Percentiles rank a stretch among this genome's conserved stretches.
These are phyloP conservation scores for Cervus canadensis DNA, from an alignment of 2,113 vertebrate genomes.

Conservation along the genomic window DNA sequence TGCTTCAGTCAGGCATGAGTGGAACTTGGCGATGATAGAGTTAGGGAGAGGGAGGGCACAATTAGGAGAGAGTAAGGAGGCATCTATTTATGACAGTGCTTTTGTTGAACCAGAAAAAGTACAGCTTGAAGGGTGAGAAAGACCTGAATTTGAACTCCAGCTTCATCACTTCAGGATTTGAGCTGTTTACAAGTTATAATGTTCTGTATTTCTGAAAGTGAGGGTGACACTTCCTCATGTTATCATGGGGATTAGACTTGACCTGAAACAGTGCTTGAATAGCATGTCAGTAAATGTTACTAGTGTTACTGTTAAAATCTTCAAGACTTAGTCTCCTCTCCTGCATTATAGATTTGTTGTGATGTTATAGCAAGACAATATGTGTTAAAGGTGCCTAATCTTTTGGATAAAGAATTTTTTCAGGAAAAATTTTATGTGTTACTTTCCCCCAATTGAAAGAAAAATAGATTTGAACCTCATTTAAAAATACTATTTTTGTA, in stretches of 20 bases:
- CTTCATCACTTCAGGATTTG: not conserved
- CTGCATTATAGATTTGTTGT: not conserved
- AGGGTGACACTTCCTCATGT: not conserved
- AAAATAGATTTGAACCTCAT: not conserved
- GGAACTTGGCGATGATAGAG: not conserved
- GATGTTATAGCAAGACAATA: not conserved
- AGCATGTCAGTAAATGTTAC: not conserved
- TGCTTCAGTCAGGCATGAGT: not conserved
- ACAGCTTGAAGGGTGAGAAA: not conserved
- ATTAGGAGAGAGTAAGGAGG: not conserved
- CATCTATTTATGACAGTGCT: not conserved
- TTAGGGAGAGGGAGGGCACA: not conserved
- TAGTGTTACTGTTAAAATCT: not conserved
- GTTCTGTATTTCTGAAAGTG: not conserved
- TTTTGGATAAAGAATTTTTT: not conserved
- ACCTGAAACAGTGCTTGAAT: not conserved
- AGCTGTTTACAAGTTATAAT: not conserved
- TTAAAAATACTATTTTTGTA: not conserved
- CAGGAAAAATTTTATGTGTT: not conserved
- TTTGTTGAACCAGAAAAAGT: not conserved
- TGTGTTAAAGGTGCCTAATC: not conserved
- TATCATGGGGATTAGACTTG: not conserved
- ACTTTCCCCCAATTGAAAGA: not conserved
- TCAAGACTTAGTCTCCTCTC: not conserved
- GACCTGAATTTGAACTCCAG: not conserved